phyloP scores from a whole-genome alignment of 2,113 vertebrate genomes.

The Anas platyrhynchos region DNA sequence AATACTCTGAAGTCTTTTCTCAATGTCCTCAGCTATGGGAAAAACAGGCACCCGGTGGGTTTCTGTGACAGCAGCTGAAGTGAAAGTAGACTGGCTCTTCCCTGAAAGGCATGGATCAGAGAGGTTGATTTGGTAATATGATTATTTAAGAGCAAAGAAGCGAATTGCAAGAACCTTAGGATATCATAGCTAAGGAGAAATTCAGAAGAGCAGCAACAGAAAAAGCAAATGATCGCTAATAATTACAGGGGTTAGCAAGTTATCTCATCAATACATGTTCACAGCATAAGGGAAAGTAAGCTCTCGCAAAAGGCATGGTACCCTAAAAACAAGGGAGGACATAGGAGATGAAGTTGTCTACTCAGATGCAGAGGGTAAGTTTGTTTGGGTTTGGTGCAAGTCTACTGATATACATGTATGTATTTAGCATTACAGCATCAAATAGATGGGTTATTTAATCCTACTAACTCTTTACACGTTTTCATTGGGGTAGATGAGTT shows the following conservation, averaged over 20 bases:
- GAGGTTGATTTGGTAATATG: constrained; percentile 16
- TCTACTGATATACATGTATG: neutral
- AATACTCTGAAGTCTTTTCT: neutral
- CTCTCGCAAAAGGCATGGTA: neutral
- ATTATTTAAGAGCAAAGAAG: neutral
- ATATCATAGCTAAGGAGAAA: constrained; percentile 8
- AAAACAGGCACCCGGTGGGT: constrained; percentile 31
- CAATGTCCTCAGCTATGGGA: constrained; percentile 9
- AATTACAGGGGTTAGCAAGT: neutral
- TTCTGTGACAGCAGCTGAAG: constrained; percentile 59
- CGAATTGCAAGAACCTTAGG: neutral
- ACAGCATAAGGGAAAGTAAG: neutral
- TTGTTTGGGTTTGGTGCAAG: neutral
- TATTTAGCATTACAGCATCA: neutral
- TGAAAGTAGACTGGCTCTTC: constrained; percentile 38
- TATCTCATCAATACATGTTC: neutral
- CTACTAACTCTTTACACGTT: neutral
- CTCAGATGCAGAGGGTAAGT: neutral
- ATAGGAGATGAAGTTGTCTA: neutral
- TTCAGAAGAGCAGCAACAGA: neutral
- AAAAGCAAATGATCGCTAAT: neutral
- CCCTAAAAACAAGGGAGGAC: neutral
- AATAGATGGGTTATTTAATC: neutral
- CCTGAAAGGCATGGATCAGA: constrained; percentile 30
- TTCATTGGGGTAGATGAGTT: neutral